Conservation (phyloP, 2,113 vertebrate genomes). For the Chascanopsetta lugubris region DNA sequence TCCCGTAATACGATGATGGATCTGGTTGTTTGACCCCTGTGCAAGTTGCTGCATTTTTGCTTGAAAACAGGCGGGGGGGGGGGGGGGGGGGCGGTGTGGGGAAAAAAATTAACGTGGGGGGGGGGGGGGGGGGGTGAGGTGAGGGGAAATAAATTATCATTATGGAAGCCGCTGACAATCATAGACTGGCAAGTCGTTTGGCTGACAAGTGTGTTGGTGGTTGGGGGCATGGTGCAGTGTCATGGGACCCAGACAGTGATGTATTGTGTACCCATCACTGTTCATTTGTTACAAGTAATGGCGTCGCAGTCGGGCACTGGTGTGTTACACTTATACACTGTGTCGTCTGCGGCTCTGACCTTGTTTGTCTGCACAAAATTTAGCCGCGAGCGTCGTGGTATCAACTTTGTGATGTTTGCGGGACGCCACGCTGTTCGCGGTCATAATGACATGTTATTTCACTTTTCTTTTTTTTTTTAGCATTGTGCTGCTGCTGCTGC, state of each 20-base stretch:
- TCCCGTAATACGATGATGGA: slow-evolving; percentile 60
- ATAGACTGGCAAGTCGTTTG: slow-evolving; percentile 67
- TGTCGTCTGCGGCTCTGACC: slow-evolving; percentile 14
- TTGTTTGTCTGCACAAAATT: slow-evolving; percentile 19
- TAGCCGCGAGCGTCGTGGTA: background rate
- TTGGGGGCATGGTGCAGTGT: slow-evolving; percentile 50
- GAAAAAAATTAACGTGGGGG: slow-evolving; percentile 62
- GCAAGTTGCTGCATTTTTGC: slow-evolving; percentile 31
- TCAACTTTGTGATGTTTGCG: background rate
- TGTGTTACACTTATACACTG: slow-evolving; percentile 27
- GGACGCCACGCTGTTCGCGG: background rate
- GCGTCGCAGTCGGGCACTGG: slow-evolving; percentile 36
- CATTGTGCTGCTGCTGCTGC: too few relatives aligned
- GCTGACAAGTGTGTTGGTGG: slow-evolving; percentile 59
- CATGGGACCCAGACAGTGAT: slow-evolving; percentile 66
- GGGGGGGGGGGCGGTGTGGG: slow-evolving; percentile 26
- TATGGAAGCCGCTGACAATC: slow-evolving; percentile 69
- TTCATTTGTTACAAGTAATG: slow-evolving; percentile 66
- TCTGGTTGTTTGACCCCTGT: slow-evolving; percentile 41
- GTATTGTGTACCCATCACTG: slow-evolving; percentile 56
- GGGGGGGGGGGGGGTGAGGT: slow-evolving; percentile 20
- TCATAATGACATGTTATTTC: background rate
- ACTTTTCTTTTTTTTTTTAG: too few relatives aligned
- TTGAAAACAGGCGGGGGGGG: slow-evolving; percentile 22
- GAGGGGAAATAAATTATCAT: slow-evolving; percentile 64